A percentile compares a stretch with the other conserved stretches of the same genome.
These are phyloP conservation scores for Pseudopodoces humilis DNA, from an alignment of 2,113 vertebrate species.

Conservation along the genomic window DNA sequence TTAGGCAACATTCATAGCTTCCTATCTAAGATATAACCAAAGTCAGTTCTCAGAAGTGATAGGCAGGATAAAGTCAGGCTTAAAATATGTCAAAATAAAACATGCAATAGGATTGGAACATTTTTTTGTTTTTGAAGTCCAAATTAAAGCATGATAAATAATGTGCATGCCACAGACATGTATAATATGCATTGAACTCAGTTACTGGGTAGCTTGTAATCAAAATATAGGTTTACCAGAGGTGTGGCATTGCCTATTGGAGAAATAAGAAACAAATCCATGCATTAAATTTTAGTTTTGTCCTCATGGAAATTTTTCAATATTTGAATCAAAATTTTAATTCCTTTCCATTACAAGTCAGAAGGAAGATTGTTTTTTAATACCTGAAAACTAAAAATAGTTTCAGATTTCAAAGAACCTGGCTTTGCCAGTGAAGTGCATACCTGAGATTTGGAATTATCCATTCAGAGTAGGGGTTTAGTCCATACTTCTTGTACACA, in stretches of 20 bases:
- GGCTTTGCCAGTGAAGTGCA: not conserved
- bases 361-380: not conserved
- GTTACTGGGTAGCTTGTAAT: not conserved
- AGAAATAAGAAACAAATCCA: not conserved
- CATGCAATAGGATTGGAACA: not conserved
- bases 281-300: not conserved
- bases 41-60: not conserved
- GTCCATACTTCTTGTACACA: not conserved
- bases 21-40: not conserved
- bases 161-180: rapidly evolving
- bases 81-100: not conserved
- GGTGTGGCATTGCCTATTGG: not conserved
- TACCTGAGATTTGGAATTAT: not conserved
- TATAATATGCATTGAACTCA: not conserved
- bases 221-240: not conserved
- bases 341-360: not conserved
- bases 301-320: not conserved
- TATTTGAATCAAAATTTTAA: not conserved
- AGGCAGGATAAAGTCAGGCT: not conserved
- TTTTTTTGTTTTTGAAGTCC: not conserved
- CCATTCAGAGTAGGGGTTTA: not conserved
- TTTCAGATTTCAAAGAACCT: not conserved
- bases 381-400: not conserved
- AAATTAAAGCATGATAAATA: not conserved
- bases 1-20: not conserved